Base-by-base conservation (phyloP, 2,888 invertebrate species). In the Neoascia interrupta region DNA sequence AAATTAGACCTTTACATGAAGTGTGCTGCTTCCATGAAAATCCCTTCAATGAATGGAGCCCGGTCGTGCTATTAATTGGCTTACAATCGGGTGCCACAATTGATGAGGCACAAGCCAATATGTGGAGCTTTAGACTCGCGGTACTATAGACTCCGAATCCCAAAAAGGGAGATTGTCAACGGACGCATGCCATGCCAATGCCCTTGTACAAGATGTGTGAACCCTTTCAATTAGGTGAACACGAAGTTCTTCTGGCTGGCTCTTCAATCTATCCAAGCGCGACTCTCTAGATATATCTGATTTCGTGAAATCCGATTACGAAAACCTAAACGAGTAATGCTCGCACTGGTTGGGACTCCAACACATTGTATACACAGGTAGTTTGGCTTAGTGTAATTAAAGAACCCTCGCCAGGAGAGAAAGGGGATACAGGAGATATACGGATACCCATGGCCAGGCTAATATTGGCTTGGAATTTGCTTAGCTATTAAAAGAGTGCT, bases 251-350 rank as follows among this genome's bases (percentile, higher is more conserved):
- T 3, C 0, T 6, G 4, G 8, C 16, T 18, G 4, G 6, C 19
- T 16, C 11, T 26, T 36, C 11, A 11, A 13, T 19, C 13, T 34
- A 23, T 47, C 18, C n/a, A n/a, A n/a, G n/a, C n/a, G n/a, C n/a
- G n/a, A n/a, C n/a, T n/a, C n/a, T n/a, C n/a, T n/a, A n/a, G n/a
- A n/a, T n/a, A n/a, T 64, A 64, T 72, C 64, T 66, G 36, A 72
- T 72, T 72, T 64, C 47, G 51, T 49, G 61, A 79, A 73, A 79
- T 79, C 72, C 72, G 79, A 79, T 73, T 79, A 79, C 61, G 47
- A 73, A 61, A 79, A 61, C 61, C n/a, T 73, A 66, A 79, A 73
- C 66, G 66, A 60, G n/a, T n/a, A n/a, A n/a, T n/a, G n/a, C n/a
- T n/a, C n/a, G n/a, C n/a, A n/a, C n/a, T n/a, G n/a, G n/a, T n/a